Conservation (phyloP, 2,113 vertebrate genomes). For the Percina caprodes region DNA sequence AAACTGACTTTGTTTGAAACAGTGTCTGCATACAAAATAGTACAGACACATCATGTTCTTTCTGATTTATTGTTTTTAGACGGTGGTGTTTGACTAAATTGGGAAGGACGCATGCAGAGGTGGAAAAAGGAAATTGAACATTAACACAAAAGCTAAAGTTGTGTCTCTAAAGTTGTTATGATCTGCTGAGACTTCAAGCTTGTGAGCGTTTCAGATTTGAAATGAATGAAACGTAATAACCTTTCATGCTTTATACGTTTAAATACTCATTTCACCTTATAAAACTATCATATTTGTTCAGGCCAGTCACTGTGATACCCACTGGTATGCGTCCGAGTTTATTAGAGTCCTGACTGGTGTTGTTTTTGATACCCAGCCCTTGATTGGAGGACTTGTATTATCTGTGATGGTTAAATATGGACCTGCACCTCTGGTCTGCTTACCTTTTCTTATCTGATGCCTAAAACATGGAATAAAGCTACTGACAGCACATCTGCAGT, state of each 20-base stretch:
- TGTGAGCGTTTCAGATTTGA: not conserved
- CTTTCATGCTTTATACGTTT: constrained; percentile 9
- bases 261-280: not conserved
- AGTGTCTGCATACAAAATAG: not conserved
- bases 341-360: not conserved
- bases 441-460: constrained; percentile 31
- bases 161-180: not conserved
- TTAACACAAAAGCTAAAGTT: not conserved
- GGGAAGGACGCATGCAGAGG: not conserved
- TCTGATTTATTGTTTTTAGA: not conserved
- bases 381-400: not conserved
- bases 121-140: constrained; percentile 1
- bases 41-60: not conserved
- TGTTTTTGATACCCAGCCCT: not conserved
- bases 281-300: constrained; percentile 14
- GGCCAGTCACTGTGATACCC: not conserved
- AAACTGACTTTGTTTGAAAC: constrained; percentile 11
- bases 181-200: not conserved
- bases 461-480: constrained; percentile 16
- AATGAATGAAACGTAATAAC: not conserved
- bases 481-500: constrained; percentile 26
- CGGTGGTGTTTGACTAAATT: not conserved
- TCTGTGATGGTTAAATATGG: constrained; percentile 45
- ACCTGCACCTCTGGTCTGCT: constrained; percentile 15
- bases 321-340: constrained; percentile 8